Evolutionary conservation across 2,797 vertebrate genomes (phyloP), one percentile per base, ranked within the genome.

Genomic region (Molothrus aeneus): DNA sequence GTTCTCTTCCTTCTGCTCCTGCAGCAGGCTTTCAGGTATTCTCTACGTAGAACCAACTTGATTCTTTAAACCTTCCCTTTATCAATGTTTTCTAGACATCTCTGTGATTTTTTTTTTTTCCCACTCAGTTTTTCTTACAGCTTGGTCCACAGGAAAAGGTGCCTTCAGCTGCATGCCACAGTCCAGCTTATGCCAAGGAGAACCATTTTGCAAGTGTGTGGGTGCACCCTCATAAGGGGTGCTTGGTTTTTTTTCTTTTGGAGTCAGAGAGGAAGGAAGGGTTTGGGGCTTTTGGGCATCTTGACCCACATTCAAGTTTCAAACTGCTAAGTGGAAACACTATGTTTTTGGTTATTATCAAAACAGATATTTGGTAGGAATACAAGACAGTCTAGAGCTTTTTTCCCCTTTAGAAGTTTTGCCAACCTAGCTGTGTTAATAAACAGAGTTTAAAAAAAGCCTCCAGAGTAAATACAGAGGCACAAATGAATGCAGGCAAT

Each of bases 41-140:
- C 18, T 42, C 36, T 53, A 13, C 0, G 0, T 1, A 70, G 11
- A 80, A 11, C 11, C 19, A 51, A 10, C 21, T 42, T 42, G 7
- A 42, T 40, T 70, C 56, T 77, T 63, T 24, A 79, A 94, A 43
- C 9, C 15, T 56, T 48, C 51, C 17, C 42, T 64, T 74, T 28
- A 32, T 10, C 25, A 34, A 56, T 11, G 9, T 48, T 66, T 89
- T 53, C 84, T 66, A 71, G 53, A 71, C 42, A 47, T 10, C 11
- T 8, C 34, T 36, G 24, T 13, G 24, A 56, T 1, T 32, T 63
- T 79, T 78, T 75, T 75, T 82, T 70, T 28, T 12, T 1, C 4
- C 19, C 24, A 60, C 28, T 47, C 50, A 11, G 7, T 82, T 93
- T 92, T 74, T 73, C 40, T 66, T 69, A 66, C 12, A 70, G 25